These are phyloP conservation scores for Nibea albiflora DNA, from an alignment of 2,113 vertebrate species.

Conservation along the genomic window DNA sequence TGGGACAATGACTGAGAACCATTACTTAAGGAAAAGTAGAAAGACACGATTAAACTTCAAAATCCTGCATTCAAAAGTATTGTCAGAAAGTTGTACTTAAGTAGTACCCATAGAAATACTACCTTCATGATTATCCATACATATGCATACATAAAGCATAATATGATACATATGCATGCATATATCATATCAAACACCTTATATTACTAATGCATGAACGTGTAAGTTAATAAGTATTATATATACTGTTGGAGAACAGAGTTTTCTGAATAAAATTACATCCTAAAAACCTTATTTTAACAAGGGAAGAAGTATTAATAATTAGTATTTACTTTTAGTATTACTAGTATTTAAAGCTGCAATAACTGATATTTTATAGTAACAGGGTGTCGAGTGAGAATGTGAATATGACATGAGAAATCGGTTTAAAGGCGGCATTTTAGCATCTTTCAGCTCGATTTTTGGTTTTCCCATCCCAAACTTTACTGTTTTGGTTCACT, in stretches of 20 bases:
- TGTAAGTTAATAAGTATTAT: background rate
- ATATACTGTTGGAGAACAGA: background rate
- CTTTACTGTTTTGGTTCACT: background rate
- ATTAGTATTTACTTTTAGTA: no score
- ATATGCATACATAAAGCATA: background rate
- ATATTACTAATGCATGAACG: background rate
- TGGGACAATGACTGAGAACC: background rate
- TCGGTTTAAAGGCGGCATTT: no score
- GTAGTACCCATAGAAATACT: background rate
- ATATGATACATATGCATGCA: no score
- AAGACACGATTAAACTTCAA: background rate
- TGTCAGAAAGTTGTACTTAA: background rate
- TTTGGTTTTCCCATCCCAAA: background rate
- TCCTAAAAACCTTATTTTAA: background rate
- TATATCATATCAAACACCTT: background rate
- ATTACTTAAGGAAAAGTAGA: background rate
- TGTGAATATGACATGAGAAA: background rate
- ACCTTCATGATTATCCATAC: background rate
- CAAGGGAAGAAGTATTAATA: background rate
- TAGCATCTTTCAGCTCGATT: background rate
- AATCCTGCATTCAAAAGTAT: background rate
- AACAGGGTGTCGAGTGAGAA: background rate
- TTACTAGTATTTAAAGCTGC: background rate
- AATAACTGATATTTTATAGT: background rate
- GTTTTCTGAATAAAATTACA: background rate